Percentiles rank a stretch among this genome's conserved stretches.
Conservation (phyloP, 92 coral and sea anemone species). For the Paragorgia papillata region DNA sequence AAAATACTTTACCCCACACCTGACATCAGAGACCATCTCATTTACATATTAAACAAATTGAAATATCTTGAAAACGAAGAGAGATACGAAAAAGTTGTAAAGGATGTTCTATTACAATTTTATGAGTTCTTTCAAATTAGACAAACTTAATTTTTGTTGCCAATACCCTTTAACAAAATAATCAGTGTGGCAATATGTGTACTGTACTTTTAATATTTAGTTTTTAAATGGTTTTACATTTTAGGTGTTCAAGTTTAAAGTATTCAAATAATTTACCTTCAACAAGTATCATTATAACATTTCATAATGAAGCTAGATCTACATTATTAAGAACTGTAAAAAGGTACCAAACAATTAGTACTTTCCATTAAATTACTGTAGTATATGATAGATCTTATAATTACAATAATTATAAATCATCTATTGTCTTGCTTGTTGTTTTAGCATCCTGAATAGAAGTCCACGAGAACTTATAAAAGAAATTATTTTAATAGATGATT, state of each 20-base stretch:
- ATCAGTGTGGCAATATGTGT: too few species aligned
- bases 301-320: conserved; percentile 96
- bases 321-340: conserved; percentile 87
- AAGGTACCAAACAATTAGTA: conserved; percentile 56
- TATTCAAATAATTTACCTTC: conserved; percentile 76
- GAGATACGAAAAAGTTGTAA: too few species aligned
- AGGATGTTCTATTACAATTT: too few species aligned
- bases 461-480: conserved; percentile 85
- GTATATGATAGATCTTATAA: neutral
- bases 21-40: too few species aligned
- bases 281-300: conserved; percentile 92
- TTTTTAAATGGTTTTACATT: neutral
- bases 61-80: too few species aligned
- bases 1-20: too few species aligned
- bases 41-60: too few species aligned
- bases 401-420: too few species aligned
- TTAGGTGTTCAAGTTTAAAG: conserved; percentile 67
- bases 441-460: conserved; percentile 87
- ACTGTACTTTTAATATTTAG: too few species aligned
- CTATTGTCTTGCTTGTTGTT: conserved; percentile 13
- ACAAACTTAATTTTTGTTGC: too few species aligned
- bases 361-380: neutral
- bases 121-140: too few species aligned
- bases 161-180: too few species aligned
- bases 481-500: conserved; percentile 92